Percentiles rank a stretch among this genome's conserved stretches.
Evolutionary conservation across 2,113 vertebrate genomes (phyloP).

Genomic region (Gymnocephalus cernua): DNA sequence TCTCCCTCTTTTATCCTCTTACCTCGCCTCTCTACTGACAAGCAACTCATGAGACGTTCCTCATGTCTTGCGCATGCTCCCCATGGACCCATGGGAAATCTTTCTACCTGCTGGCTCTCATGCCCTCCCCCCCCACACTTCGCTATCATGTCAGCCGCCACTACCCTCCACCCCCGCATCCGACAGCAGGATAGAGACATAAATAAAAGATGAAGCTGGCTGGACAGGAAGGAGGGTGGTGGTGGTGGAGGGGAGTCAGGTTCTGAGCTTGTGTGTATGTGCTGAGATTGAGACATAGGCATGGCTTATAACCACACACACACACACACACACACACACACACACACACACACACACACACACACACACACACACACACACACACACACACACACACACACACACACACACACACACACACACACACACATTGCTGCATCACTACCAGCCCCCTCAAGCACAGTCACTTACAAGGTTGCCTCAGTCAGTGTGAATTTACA

Average conservation of each 20-base stretch:
- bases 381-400: slow-evolving; percentile 16
- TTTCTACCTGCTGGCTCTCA: slow-evolving; percentile 41
- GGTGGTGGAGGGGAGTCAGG: slow-evolving; percentile 9
- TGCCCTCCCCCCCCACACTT: background rate
- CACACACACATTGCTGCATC: slow-evolving; percentile 39
- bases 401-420: slow-evolving; percentile 22
- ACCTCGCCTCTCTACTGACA: slow-evolving; percentile 41
- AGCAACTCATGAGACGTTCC: slow-evolving; percentile 19
- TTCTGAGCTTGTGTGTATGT: slow-evolving; percentile 17
- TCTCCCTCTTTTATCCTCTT: slow-evolving; percentile 22
- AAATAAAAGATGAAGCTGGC: slow-evolving; percentile 80
- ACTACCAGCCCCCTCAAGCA: slow-evolving; percentile 33
- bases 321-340: slow-evolving; percentile 23
- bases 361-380: slow-evolving; percentile 26
- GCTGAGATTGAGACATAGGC: slow-evolving; percentile 42
- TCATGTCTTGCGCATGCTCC: slow-evolving; percentile 30
- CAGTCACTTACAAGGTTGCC: slow-evolving; percentile 58
- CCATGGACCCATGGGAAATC: slow-evolving; percentile 63
- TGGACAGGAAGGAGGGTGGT: slow-evolving; percentile 55
- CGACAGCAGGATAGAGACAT: slow-evolving; percentile 59
- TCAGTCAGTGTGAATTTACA: slow-evolving; percentile 65
- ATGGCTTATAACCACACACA: background rate
- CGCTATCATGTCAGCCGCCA: slow-evolving; percentile 2
- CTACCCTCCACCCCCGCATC: slow-evolving; percentile 49
- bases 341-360: background rate